A percentile compares a stretch with the other conserved stretches of the same genome.
These are phyloP conservation scores for Agrilus cyanescens DNA, from an alignment of 2,888 invertebrate genomes.

Conservation along the genomic window DNA sequence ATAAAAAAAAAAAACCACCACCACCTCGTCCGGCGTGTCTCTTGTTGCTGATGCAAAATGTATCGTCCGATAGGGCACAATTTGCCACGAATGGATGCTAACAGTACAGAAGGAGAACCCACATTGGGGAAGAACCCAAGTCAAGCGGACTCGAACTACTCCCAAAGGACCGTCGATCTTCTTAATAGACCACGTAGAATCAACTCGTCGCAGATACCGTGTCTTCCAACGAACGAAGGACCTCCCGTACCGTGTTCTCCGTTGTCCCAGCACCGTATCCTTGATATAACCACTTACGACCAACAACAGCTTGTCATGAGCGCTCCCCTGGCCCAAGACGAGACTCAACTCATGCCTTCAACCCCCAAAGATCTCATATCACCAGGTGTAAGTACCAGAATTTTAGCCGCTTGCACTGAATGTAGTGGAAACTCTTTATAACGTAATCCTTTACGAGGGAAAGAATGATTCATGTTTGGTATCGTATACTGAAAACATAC, in stretches of 20 bases:
- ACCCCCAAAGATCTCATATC: constrained; percentile 33
- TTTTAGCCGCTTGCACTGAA: no score
- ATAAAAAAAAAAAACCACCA: constrained; percentile 13
- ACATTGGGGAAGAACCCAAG: constrained; percentile 48
- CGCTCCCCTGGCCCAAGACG: constrained; percentile 33
- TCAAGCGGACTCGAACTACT: constrained; percentile 65
- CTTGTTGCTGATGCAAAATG: constrained; percentile 23
- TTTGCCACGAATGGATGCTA: constrained; percentile 79
- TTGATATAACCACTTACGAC: constrained; percentile 22
- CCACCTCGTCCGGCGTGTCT: constrained; percentile 15
- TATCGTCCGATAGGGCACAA: constrained; percentile 62
- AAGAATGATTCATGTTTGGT: no score
- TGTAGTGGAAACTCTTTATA: no score
- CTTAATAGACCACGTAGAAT: constrained; percentile 39
- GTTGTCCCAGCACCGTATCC: constrained; percentile 26
- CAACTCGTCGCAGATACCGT: constrained; percentile 39
- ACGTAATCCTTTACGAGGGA: background rate
- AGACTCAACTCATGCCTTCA: constrained; percentile 30
- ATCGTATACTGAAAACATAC: no score
- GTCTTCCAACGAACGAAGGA: constrained; percentile 34
- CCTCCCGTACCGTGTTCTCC: constrained; percentile 28
- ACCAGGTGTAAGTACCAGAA: constrained; percentile 30
- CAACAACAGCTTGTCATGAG: constrained; percentile 12
- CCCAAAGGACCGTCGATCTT: constrained; percentile 66
- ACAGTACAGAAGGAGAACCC: constrained; percentile 61